These are phyloP conservation scores for Tinamus major DNA, from an alignment of 2,797 vertebrate genomes.

Conservation along the genomic window DNA sequence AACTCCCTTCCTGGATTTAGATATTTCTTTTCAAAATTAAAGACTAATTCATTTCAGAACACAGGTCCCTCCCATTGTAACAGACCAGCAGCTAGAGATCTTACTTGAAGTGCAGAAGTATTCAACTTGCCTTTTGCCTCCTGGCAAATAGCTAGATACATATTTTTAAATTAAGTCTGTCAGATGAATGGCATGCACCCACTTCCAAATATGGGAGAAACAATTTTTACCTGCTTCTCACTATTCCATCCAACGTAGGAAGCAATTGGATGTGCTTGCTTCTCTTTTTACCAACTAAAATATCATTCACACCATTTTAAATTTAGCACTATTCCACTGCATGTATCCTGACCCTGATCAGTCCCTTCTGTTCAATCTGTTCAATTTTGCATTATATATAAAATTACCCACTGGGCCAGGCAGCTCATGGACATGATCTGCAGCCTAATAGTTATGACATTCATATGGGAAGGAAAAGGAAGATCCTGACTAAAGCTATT, in stretches of 20 bases:
- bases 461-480: neutral
- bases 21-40: neutral
- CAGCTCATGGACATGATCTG: neutral
- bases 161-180: neutral
- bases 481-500: neutral
- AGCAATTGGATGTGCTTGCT: neutral
- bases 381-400: neutral
- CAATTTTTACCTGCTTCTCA: neutral
- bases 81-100: neutral
- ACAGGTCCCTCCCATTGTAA: neutral
- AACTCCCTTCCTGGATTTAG: neutral
- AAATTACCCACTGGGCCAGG: neutral
- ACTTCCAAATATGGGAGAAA: neutral
- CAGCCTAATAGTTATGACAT: neutral
- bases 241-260: neutral
- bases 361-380: neutral
- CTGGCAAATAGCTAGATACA: neutral
- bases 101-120: neutral
- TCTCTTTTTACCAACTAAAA: neutral
- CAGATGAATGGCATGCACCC: neutral
- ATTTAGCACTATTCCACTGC: neutral
- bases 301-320: neutral
- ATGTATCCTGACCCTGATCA: neutral
- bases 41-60: neutral
- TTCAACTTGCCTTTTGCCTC: neutral